Base-by-base conservation (phyloP, 2,888 invertebrate genomes). In the Nemapogon koenigi region DNA sequence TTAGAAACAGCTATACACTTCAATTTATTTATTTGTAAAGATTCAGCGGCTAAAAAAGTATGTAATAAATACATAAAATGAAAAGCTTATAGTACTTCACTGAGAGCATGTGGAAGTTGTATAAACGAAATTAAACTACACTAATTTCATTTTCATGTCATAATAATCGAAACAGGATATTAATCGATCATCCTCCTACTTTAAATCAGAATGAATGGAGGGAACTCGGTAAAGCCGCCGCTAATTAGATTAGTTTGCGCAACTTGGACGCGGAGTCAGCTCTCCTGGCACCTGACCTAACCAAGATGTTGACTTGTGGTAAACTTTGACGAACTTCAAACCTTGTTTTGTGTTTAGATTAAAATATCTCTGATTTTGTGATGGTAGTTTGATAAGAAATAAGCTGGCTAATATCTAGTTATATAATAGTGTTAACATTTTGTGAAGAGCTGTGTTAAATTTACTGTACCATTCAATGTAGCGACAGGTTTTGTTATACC, bases 221-320 rank as follows among this genome's bases (percentile, higher is more conserved):
- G 47, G 47, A 46, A 49, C 49, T 51, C 51, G 46, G 46, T 47
- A 49, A 51, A 53, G 50, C 51, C 51, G 45, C 49, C 48, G 50
- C 52, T 67, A 64, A 67, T 65, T 65, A 62, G 61, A 67, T 64
- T 66, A 65, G 60, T 66, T 63, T 47, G 53, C 46, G 44, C 50
- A 59, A 62, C 55, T 60, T 60, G 48, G 46, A 47, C 41, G 46
- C 49, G 43, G 13, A 32, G 43, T 41, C 45, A 41, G 41, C 38
- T 40, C 43, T 43, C 38, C 47, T 46, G 51, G 52, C 55, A 54
- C 49, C 55, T 55, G 58, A 53, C 35, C 31, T 31, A 8, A 33
- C 59, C 57, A 55, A 52, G 55, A 56, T 48, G 50, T 44, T 52
- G 50, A 47, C 47, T 53, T 49, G 53, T 44, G 51, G 53, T 44